phyloP scores from a whole-genome alignment of 2,113 vertebrate species.

The Notechis scutatus region DNA sequence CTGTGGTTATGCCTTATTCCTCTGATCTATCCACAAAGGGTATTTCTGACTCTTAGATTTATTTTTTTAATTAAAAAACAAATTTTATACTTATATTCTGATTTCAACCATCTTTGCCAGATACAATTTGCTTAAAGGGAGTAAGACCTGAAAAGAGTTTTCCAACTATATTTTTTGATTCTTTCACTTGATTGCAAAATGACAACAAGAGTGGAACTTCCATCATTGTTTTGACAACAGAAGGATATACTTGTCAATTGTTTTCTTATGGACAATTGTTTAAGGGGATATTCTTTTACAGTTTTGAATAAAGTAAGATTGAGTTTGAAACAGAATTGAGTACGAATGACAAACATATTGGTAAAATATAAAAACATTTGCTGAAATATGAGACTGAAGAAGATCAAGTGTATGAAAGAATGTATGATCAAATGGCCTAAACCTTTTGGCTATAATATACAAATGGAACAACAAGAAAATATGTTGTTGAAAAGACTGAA shows the following conservation, averaged over 20 bases:
- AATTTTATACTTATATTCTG: not conserved
- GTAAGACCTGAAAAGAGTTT: not conserved
- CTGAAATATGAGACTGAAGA: not conserved
- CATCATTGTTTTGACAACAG: not conserved
- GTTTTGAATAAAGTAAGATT: not conserved
- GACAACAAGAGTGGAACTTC: not conserved
- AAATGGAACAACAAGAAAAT: not conserved
- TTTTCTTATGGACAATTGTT: not conserved
- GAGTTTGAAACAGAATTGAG: not conserved
- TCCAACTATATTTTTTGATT: not conserved
- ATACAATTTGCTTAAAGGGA: slow-evolving; percentile 8
- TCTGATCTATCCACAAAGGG: not conserved
- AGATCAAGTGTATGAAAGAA: not conserved
- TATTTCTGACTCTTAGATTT: not conserved
- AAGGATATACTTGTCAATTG: not conserved
- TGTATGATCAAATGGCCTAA: not conserved
- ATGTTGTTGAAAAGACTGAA: not conserved
- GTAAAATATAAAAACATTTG: not conserved
- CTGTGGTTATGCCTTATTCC: not conserved
- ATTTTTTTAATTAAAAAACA: slow-evolving; percentile 8
- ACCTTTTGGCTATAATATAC: not conserved
- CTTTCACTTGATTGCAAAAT: not conserved
- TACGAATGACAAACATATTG: not conserved
- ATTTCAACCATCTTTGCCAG: not conserved
- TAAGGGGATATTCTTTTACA: not conserved